These are phyloP conservation scores for Lordiphosa clarofinis DNA, from an alignment of 1,140 invertebrate species.

Conservation along the genomic window DNA sequence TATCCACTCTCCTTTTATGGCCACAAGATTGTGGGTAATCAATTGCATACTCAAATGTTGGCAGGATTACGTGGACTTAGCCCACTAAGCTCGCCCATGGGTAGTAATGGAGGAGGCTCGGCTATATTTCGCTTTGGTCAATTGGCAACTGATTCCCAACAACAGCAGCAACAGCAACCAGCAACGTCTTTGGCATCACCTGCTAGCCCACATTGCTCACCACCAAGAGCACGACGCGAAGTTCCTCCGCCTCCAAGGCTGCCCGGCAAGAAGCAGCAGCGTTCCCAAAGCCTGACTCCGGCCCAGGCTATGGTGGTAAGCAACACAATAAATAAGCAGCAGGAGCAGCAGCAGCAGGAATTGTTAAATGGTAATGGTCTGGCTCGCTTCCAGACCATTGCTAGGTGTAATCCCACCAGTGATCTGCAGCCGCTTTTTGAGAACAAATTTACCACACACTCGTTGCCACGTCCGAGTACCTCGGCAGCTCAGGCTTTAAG, in stretches of 20 bases:
- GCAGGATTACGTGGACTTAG: conserved; percentile 66
- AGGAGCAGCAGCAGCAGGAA: conserved; percentile 40
- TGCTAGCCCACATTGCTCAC: conserved; percentile 66
- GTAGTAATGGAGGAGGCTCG: conserved; percentile 15
- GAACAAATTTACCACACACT: conserved; percentile 82
- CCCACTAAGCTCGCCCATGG: conserved; percentile 69
- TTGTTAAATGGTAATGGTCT: conserved; percentile 48
- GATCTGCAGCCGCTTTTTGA: conserved; percentile 57
- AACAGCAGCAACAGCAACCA: conserved; percentile 6
- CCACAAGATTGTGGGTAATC: conserved; percentile 77
- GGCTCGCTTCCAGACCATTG: conserved; percentile 66
- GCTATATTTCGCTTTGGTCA: conserved; percentile 63
- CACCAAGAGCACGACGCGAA: conserved; percentile 82
- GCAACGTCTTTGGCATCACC: conserved; percentile 18
- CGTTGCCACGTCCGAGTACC: conserved; percentile 80
- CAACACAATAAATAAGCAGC: conserved; percentile 59
- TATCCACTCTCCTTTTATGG: conserved; percentile 82
- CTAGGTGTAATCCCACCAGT: conserved; percentile 61
- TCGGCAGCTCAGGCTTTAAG: conserved; percentile 51
- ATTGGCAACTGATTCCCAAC: conserved; percentile 1
- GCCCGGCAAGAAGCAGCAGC: conserved; percentile 85
- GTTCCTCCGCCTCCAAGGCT: conserved; percentile 81
- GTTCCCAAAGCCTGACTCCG: conserved; percentile 85
- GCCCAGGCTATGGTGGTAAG: conserved; percentile 80
- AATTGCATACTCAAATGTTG: conserved; percentile 73